Percentiles rank a stretch among this genome's conserved stretches.
phyloP scores from a whole-genome alignment of 2,888 invertebrate genomes.

The Dasysyrphus albostriatus region DNA sequence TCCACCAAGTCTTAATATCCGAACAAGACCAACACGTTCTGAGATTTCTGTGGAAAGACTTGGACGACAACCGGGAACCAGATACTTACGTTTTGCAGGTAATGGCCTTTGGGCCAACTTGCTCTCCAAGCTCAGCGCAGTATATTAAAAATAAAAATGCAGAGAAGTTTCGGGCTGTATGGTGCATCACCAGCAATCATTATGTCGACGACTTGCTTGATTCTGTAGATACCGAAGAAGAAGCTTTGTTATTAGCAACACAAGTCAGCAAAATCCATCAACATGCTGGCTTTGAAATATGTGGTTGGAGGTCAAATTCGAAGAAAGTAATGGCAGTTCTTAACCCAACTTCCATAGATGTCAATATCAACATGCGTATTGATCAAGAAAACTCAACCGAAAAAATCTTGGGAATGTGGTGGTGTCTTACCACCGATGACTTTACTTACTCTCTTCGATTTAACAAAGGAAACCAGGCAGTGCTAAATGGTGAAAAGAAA shows the following conservation, averaged over 20 bases:
- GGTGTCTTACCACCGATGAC: neutral
- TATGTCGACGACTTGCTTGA: conserved; percentile 51
- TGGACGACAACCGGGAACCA: neutral
- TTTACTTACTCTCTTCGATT: neutral
- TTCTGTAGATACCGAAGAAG: conserved; percentile 28
- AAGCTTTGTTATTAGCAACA: conserved; percentile 17
- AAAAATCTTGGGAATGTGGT: conserved; percentile 10
- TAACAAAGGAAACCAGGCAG: neutral
- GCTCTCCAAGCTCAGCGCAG: conserved; percentile 15
- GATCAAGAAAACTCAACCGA: neutral
- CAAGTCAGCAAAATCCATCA: conserved; percentile 22
- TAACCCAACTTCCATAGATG: neutral
- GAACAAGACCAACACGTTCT: neutral
- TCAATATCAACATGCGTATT: neutral
- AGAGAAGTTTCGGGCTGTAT: conserved; percentile 20
- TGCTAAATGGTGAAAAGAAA: neutral
- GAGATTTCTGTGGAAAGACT: neutral
- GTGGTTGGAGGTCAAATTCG: conserved; percentile 6
- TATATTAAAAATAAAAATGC: conserved; percentile 22
- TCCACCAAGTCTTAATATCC: too few relatives aligned
- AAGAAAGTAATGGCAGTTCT: neutral
- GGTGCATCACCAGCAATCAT: conserved; percentile 32
- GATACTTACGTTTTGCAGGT: conserved; percentile 1
- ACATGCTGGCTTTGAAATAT: conserved; percentile 8
- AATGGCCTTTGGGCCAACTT: conserved; percentile 18